These are phyloP conservation scores for Drosophila koepferae DNA, from an alignment of 2,888 invertebrate species.

Conservation along the genomic window DNA sequence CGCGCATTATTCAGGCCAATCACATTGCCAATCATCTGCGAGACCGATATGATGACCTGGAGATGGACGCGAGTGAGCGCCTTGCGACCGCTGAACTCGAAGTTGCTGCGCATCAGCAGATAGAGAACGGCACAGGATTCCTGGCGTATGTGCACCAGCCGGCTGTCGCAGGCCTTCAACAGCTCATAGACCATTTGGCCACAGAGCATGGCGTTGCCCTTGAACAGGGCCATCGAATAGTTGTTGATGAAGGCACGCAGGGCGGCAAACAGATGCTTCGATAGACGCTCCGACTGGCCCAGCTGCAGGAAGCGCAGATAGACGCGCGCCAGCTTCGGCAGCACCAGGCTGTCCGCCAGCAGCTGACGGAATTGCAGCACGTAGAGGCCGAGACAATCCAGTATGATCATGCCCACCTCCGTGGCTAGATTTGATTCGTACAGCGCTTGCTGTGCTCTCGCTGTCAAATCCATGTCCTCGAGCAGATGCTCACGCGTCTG, in stretches of 20 bases:
- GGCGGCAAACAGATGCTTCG: constrained; percentile 96
- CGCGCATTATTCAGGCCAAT: constrained; percentile 96
- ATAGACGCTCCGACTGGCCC: constrained; percentile 95
- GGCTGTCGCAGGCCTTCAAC: constrained; percentile 94
- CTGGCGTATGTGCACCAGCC: constrained; percentile 92
- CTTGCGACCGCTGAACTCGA: constrained; percentile 93
- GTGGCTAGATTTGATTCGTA: constrained; percentile 93
- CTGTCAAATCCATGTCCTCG: constrained; percentile 85
- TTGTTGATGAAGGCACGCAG: constrained; percentile 96
- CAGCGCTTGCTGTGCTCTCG: constrained; percentile 88
- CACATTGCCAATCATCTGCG: constrained; percentile 95
- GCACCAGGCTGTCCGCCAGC: constrained; percentile 89
- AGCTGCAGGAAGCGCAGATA: constrained; percentile 94
- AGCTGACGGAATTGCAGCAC: constrained; percentile 90
- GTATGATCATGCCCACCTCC: constrained; percentile 94
- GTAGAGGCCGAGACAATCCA: constrained; percentile 95
- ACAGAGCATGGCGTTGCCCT: constrained; percentile 93
- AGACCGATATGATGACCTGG: constrained; percentile 98
- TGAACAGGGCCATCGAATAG: constrained; percentile 93
- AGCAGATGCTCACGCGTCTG: constrained; percentile 85
- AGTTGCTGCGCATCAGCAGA: constrained; percentile 96
- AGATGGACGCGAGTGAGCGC: constrained; percentile 95
- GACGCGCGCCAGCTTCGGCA: constrained; percentile 93
- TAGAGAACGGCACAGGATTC: constrained; percentile 97
- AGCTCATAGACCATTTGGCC: constrained; percentile 93